Evolutionary conservation across 2,888 invertebrate species (phyloP), one percentile per base, ranked within the genome.

Genomic region (Carterocephalus palaemon): DNA sequence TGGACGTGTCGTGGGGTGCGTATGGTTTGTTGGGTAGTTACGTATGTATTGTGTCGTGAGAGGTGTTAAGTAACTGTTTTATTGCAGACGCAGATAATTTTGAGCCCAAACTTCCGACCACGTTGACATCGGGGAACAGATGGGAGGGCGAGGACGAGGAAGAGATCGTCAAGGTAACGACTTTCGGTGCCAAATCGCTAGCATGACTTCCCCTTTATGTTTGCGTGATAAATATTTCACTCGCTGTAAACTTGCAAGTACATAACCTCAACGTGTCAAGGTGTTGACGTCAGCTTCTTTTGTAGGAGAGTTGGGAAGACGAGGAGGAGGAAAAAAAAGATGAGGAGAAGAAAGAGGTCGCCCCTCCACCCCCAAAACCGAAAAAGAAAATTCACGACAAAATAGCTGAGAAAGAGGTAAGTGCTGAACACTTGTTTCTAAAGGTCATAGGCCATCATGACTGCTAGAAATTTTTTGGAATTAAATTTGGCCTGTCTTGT

Each of bases 221-320:
- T 38, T 23, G 19, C 16, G 16, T 47, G 29, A 37, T 33, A 3
- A 37, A 33, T 39, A 38, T 31, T 29, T 38, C 20, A 12, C 22
- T 13, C 3, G 10, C 50, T 39, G 36, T 51, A 23, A 50, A 47
- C 48, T 54, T 60, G 56, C 38, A 20, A n/a, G 54, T 49, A 64
- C 64, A 66, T 86, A 84, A 85, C 85, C 84, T 85, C 74, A 75
- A 70, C 59, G 63, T 55, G 74, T 70, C 52, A 74, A 77, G 70
- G 83, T 83, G 84, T 82, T 84, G 82, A 79, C 72, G 74, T 80
- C 69, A 67, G 57, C 60, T 64, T 48, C n/a, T 61, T 60, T 77
- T 75, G 57, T 78, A 97, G 96, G 97, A 97, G 68, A 95, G 93
- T 76, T 97, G 97, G 97, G 97, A 97, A 74, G 96, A 96, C 82